These are phyloP conservation scores for Ctenodactylus gundi DNA, from an alignment of 2,113 vertebrate species.

Conservation along the genomic window DNA sequence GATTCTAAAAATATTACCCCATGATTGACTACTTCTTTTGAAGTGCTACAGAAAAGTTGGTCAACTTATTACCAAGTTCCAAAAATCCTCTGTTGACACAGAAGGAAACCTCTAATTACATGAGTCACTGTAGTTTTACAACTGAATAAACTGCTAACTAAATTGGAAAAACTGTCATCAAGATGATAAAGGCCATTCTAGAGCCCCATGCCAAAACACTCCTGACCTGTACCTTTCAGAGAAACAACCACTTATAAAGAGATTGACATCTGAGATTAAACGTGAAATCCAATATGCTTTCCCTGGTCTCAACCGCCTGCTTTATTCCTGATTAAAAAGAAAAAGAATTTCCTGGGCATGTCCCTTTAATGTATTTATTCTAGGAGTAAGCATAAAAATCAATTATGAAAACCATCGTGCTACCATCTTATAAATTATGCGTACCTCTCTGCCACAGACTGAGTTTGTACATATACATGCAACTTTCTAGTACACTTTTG, in stretches of 20 bases:
- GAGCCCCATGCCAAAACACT: conserved; percentile 57
- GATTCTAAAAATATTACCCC: conserved; percentile 76
- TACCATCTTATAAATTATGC: background rate
- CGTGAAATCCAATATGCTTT: conserved; percentile 70
- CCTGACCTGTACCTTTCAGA: conserved; percentile 72
- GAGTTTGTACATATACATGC: background rate
- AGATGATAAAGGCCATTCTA: conserved; percentile 75
- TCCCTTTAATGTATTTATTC: conserved; percentile 32
- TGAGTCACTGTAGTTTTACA: conserved; percentile 82
- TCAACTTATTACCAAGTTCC: conserved; percentile 77
- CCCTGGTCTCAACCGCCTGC: conserved; percentile 44
- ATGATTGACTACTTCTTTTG: conserved; percentile 72
- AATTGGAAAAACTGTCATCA: conserved; percentile 78
- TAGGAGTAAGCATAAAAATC: background rate
- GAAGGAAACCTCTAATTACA: conserved; percentile 81
- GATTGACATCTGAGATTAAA: conserved; percentile 72
- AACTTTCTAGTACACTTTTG: background rate
- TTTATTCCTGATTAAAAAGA: conserved; percentile 62
- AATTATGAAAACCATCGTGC: background rate
- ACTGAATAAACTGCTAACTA: conserved; percentile 81
- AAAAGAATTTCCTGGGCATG: conserved; percentile 48
- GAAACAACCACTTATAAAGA: conserved; percentile 67
- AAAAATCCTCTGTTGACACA: conserved; percentile 79
- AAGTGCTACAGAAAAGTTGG: conserved; percentile 71
- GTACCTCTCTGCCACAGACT: background rate